These are phyloP conservation scores for Phrynocephalus vlangalii DNA, from an alignment of 2,797 vertebrate genomes.

Conservation along the genomic window DNA sequence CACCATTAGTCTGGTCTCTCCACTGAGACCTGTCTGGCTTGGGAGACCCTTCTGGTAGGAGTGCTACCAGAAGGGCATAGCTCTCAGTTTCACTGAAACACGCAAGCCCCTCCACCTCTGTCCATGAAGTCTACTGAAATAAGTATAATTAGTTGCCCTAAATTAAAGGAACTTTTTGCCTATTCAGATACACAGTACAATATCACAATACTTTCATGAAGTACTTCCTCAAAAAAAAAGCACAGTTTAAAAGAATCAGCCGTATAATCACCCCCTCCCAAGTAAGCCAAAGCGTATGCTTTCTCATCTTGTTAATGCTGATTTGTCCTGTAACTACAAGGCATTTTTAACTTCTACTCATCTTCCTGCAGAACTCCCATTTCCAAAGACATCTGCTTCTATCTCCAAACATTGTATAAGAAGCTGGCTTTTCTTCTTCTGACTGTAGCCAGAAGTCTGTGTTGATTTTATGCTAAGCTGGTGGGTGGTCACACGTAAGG, in stretches of 20 bases:
- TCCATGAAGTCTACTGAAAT: too few species aligned
- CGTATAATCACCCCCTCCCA: background rate
- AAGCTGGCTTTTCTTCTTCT: slow-evolving; percentile 30
- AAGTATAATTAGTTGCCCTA: background rate
- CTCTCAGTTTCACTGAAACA: too few species aligned
- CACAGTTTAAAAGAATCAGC: background rate
- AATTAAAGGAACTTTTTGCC: background rate
- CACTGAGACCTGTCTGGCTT: too few species aligned
- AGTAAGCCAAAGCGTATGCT: background rate
- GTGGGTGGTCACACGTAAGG: background rate
- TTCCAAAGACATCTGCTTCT: background rate
- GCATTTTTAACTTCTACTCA: background rate
- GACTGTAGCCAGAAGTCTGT: slow-evolving; percentile 6
- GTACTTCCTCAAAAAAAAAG: background rate
- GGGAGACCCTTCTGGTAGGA: too few species aligned
- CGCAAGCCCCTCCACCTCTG: too few species aligned
- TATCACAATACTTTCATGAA: background rate
- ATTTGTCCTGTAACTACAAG: background rate
- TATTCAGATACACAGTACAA: background rate
- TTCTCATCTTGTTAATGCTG: background rate
- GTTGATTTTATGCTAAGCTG: slow-evolving; percentile 31
- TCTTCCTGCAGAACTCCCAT: background rate
- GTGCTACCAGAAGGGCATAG: too few species aligned
- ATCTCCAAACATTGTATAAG: background rate
- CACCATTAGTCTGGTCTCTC: too few species aligned